These are phyloP conservation scores for Sipha maydis DNA, from an alignment of 2,888 invertebrate genomes.

Conservation along the genomic window DNA sequence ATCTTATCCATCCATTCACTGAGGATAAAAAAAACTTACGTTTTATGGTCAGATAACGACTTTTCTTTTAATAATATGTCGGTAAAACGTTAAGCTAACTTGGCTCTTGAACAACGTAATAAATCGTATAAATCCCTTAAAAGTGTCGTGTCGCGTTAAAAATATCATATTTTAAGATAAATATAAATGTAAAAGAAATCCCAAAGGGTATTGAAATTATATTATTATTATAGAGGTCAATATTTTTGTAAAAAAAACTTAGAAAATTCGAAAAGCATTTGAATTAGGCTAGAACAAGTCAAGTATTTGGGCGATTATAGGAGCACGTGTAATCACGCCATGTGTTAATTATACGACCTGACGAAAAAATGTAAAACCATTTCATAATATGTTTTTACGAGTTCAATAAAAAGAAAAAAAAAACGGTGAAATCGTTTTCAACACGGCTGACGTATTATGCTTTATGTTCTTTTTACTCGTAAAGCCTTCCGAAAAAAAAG, in stretches of 20 bases:
- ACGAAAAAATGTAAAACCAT: conserved; percentile 47
- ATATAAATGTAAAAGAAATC: neutral
- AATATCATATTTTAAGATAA: neutral
- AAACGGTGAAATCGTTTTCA: conserved; percentile 54
- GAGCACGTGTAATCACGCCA: conserved; percentile 46
- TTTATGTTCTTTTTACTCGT: conserved; percentile 53
- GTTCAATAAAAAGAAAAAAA: conserved; percentile 53
- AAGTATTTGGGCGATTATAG: conserved; percentile 9
- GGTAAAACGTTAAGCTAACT: neutral
- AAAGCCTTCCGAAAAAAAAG: conserved; percentile 51
- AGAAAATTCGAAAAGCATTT: neutral
- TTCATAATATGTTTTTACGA: conserved; percentile 58
- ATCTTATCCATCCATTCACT: neutral
- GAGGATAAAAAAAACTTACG: neutral
- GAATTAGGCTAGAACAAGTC: neutral
- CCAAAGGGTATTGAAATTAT: neutral
- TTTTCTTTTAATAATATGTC: neutral
- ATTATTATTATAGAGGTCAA: neutral
- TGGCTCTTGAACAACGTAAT: neutral
- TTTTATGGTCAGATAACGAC: neutral
- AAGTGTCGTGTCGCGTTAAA: neutral
- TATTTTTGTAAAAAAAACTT: neutral
- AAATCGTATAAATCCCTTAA: neutral
- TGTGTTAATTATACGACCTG: conserved; percentile 50
- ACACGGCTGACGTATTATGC: conserved; percentile 37